Percentiles rank a stretch among this genome's conserved stretches.
phyloP scores from a whole-genome alignment of 2,797 vertebrate species.

The Valencia hispanica region DNA sequence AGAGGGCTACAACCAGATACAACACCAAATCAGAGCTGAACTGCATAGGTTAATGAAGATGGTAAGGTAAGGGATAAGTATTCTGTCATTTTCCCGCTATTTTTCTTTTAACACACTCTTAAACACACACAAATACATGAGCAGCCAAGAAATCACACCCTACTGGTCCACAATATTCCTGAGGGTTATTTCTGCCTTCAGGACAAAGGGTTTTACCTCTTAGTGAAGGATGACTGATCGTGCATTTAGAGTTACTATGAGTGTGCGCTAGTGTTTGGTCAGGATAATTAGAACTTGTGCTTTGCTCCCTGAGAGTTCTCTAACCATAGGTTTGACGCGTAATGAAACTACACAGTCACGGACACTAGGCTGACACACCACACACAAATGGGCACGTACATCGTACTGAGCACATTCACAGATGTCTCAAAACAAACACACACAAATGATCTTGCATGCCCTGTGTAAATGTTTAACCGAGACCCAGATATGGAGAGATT shows the following conservation, averaged over 20 bases:
- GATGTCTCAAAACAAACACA: slow-evolving; percentile 51
- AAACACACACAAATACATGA: slow-evolving; percentile 38
- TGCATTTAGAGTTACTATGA: slow-evolving; percentile 32
- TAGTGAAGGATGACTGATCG: slow-evolving; percentile 57
- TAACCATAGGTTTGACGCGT: slow-evolving; percentile 71
- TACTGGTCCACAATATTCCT: slow-evolving; percentile 46
- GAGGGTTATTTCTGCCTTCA: slow-evolving; percentile 67
- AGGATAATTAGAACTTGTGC: slow-evolving; percentile 77
- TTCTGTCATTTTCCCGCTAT: slow-evolving; percentile 11
- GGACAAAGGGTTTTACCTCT: slow-evolving; percentile 67
- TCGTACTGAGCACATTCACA: slow-evolving; percentile 34
- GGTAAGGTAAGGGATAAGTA: slow-evolving; percentile 30
- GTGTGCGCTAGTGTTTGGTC: slow-evolving; percentile 50
- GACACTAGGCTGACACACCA: slow-evolving; percentile 51
- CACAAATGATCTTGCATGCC: slow-evolving; percentile 40
- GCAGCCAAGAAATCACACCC: slow-evolving; percentile 42
- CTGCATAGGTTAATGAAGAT: background rate
- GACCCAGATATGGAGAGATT: background rate
- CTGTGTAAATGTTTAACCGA: slow-evolving; percentile 66
- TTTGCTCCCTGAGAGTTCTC: slow-evolving; percentile 68
- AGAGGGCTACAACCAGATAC: background rate
- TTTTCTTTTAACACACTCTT: slow-evolving; percentile 34
- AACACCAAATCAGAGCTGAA: background rate
- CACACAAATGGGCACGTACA: slow-evolving; percentile 26
- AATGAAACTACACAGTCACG: slow-evolving; percentile 73